Conservation (phyloP, 2,888 invertebrate species). For the Odontothrips loti region DNA sequence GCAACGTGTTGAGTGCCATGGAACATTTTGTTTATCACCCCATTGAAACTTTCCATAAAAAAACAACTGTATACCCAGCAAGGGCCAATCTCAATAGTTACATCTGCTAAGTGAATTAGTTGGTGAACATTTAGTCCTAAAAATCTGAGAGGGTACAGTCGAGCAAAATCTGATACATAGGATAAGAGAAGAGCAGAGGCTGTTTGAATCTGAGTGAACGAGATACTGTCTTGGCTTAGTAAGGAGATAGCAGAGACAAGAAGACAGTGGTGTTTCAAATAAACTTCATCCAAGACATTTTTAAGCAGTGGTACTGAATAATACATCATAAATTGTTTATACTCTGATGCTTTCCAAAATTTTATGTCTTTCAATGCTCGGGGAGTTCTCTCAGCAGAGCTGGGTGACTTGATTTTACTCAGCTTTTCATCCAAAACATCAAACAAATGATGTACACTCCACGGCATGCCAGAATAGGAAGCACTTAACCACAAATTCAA, state of each 20-base stretch:
- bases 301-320: background rate
- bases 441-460: background rate
- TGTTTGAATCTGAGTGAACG: background rate
- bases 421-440: background rate
- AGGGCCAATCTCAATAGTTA: background rate
- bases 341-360: background rate
- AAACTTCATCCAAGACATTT: background rate
- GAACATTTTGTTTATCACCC: background rate
- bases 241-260: background rate
- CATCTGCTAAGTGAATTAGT: background rate
- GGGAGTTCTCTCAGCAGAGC: background rate
- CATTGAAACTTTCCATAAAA: background rate
- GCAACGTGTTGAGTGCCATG: background rate
- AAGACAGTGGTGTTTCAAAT: background rate
- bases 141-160: background rate
- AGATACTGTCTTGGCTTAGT: background rate
- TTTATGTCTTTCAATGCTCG: background rate
- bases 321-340: background rate
- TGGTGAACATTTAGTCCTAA: background rate
- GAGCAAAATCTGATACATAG: background rate
- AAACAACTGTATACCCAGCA: too few relatives aligned
- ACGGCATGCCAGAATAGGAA: too few relatives aligned
- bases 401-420: background rate
- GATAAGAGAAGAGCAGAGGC: background rate
- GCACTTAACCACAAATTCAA: too few relatives aligned